Evolutionary conservation across 2,888 invertebrate species (phyloP).

Genomic region (Protodeltote pygarga): DNA sequence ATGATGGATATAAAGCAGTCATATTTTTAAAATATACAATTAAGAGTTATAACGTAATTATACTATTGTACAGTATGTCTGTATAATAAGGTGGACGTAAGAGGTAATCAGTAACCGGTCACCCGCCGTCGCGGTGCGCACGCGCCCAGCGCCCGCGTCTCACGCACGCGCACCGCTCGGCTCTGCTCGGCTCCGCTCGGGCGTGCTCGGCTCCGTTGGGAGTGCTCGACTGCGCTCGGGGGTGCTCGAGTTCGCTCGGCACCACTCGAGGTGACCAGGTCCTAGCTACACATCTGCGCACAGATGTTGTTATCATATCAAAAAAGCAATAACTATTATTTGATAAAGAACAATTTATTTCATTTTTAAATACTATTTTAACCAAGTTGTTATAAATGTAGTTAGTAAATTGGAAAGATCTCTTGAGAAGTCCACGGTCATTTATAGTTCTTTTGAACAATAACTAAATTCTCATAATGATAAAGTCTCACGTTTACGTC

Average conservation of each 20-base stretch:
- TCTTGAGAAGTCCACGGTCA: slow-evolving; percentile 83
- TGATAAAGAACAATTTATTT: slow-evolving; percentile 79
- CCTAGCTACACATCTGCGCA: slow-evolving; percentile 58
- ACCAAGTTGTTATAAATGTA: slow-evolving; percentile 85
- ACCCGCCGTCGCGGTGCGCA: slow-evolving; percentile 6
- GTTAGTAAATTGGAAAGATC: slow-evolving; percentile 83
- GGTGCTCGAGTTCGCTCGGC: too few relatives aligned
- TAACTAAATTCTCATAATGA: slow-evolving; percentile 67
- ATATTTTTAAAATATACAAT: slow-evolving; percentile 85
- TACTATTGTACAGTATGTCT: slow-evolving; percentile 67
- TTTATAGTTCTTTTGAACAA: slow-evolving; percentile 85
- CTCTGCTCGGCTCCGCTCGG: neutral
- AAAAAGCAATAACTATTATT: slow-evolving; percentile 86
- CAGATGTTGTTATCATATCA: slow-evolving; percentile 82
- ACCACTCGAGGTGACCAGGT: slow-evolving; percentile 10
- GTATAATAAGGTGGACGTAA: slow-evolving; percentile 54
- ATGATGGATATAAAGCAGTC: slow-evolving; percentile 86
- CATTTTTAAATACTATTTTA: slow-evolving; percentile 84
- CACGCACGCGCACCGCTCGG: slow-evolving; percentile 22
- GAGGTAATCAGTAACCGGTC: slow-evolving; percentile 44
- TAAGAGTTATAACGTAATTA: slow-evolving; percentile 85
- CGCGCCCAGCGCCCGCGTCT: slow-evolving; percentile 13
- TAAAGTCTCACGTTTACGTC: slow-evolving; percentile 75
- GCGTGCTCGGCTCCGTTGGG: too few relatives aligned
- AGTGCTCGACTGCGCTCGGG: too few relatives aligned